These are phyloP conservation scores for Nephotettix cincticeps DNA, from an alignment of 1,140 invertebrate species.

Conservation along the genomic window DNA sequence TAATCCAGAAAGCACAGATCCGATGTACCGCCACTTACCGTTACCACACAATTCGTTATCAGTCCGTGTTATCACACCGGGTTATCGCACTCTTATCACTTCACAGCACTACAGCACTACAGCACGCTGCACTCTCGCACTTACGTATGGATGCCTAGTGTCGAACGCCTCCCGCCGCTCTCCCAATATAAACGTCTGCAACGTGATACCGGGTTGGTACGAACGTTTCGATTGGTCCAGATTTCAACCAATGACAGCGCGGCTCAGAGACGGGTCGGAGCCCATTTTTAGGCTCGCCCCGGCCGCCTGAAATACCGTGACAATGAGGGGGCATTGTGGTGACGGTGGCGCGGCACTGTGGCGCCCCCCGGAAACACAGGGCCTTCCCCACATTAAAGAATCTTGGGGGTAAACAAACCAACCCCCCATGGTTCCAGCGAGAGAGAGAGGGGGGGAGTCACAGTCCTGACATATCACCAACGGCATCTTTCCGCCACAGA, in stretches of 20 bases:
- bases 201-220: conserved; percentile 70
- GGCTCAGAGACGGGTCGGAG: conserved; percentile 50
- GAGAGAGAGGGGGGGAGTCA: too few species aligned
- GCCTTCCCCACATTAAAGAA: too few species aligned
- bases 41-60: conserved; percentile 10
- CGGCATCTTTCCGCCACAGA: too few species aligned
- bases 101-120: conserved; percentile 26
- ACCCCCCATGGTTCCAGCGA: too few species aligned
- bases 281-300: conserved; percentile 63
- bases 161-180: conserved; percentile 63
- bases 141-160: conserved; percentile 93
- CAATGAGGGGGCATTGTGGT: conserved; percentile 10
- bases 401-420: too few species aligned
- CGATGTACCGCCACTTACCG: conserved; percentile 1
- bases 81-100: conserved; percentile 36
- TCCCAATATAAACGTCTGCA: conserved; percentile 83
- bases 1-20: neutral
- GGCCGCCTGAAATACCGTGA: conserved; percentile 21
- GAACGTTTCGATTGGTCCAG: conserved; percentile 50
- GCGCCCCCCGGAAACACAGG: too few species aligned
- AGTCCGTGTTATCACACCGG: conserved; percentile 14
- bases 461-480: too few species aligned
- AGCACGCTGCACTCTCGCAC: conserved; percentile 54
- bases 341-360: too few species aligned
- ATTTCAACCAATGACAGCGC: conserved; percentile 48